phyloP scores from a whole-genome alignment of 2,113 vertebrate genomes.

The Thalassoma bifasciatum region DNA sequence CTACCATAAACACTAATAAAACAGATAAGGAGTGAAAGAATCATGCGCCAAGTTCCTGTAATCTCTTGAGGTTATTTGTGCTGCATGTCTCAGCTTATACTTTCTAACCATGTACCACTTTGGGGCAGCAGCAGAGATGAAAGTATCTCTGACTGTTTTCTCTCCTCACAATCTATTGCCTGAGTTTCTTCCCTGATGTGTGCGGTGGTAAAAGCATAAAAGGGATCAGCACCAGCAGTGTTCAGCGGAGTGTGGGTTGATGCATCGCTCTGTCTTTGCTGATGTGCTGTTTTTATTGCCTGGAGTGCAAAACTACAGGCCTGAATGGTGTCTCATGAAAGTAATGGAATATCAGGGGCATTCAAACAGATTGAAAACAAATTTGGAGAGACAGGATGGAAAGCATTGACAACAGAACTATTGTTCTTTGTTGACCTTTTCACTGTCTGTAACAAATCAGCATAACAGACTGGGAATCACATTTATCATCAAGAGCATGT shows the following conservation, averaged over 20 bases:
- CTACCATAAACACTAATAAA: too few relatives aligned
- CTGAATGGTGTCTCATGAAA: not conserved
- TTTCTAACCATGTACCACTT: not conserved
- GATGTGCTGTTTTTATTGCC: not conserved
- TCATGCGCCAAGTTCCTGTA: not conserved
- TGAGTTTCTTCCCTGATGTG: too few relatives aligned
- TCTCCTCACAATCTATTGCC: not conserved
- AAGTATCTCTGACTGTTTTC: not conserved
- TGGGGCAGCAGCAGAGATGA: not conserved
- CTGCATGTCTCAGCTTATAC: not conserved
- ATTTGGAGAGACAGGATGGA: not conserved
- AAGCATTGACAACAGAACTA: too few relatives aligned
- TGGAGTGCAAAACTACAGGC: not conserved
- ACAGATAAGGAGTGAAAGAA: not conserved
- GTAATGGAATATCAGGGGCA: not conserved
- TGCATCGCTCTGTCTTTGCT: not conserved
- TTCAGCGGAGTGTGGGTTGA: not conserved
- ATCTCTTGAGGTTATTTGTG: not conserved
- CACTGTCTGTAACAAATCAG: not conserved
- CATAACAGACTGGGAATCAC: not conserved
- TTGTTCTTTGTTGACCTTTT: not conserved
- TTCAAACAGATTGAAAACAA: not conserved
- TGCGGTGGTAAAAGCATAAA: not conserved
- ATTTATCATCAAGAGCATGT: not conserved
- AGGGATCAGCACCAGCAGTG: not conserved